phyloP scores from a whole-genome alignment of 1,140 invertebrate species.

The Drosophila orena region DNA sequence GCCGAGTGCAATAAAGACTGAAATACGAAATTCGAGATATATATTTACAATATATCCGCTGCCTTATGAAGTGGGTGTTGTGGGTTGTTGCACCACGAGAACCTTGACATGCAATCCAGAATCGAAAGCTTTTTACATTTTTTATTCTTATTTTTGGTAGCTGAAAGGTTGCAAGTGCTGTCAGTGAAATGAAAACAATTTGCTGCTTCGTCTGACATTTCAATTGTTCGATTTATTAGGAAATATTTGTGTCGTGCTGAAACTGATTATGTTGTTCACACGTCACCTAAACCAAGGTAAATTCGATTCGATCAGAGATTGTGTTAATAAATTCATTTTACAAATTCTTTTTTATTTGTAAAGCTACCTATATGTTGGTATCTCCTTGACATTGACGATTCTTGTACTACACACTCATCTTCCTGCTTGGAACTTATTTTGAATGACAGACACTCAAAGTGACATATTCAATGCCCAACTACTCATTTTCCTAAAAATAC shows the following conservation, averaged over 20 bases:
- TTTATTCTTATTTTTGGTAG: conserved; percentile 1
- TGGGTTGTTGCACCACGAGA: conserved; percentile 23
- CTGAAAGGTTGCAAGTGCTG: conserved; percentile 41
- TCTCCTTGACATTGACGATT: conserved; percentile 1
- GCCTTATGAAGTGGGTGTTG: conserved; percentile 25
- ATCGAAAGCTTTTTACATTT: not conserved
- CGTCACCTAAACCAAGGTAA: not conserved
- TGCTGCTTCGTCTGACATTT: conserved; percentile 12
- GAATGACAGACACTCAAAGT: conserved; percentile 9
- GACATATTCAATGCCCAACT: conserved; percentile 37
- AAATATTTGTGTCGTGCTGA: conserved; percentile 7
- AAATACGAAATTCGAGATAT: conserved; percentile 46
- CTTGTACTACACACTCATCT: not conserved
- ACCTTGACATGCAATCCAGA: conserved; percentile 66
- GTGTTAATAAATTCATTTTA: not conserved
- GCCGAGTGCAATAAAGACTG: conserved; percentile 61
- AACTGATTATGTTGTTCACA: conserved; percentile 27
- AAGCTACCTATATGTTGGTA: no score
- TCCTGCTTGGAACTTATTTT: conserved; percentile 25
- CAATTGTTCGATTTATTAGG: conserved; percentile 47
- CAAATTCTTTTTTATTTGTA: not conserved
- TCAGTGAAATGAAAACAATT: conserved; percentile 35
- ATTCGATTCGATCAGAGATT: not conserved
- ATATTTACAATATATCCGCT: conserved; percentile 51
- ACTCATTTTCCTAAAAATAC: conserved; percentile 2